phyloP scores from a whole-genome alignment of 2,797 vertebrate species.

The Paguma larvata region DNA sequence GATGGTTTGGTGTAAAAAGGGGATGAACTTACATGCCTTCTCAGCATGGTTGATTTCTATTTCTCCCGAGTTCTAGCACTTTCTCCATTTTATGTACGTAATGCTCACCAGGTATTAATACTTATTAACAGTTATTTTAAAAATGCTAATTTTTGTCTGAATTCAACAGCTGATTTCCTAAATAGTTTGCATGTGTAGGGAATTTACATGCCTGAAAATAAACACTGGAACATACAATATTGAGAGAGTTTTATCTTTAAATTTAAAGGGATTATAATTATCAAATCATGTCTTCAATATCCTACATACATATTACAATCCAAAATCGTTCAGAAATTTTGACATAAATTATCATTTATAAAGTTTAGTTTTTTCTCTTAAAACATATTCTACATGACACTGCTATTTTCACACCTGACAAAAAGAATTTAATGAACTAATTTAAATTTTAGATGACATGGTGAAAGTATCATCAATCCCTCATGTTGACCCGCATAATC shows the following conservation, averaged over 20 bases:
- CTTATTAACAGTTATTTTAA: constrained; percentile 3
- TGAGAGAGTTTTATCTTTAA: not conserved
- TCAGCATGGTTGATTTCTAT: not conserved
- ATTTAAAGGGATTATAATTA: constrained; percentile 28
- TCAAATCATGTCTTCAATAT: not conserved
- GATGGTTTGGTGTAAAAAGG: not conserved
- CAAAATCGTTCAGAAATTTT: constrained; percentile 49
- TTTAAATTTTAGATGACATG: constrained; percentile 61
- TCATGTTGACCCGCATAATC: constrained; percentile 30
- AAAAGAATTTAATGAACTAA: constrained; percentile 61
- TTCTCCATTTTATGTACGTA: not conserved
- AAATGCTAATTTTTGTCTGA: constrained; percentile 20
- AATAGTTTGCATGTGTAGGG: not conserved
- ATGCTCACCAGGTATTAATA: not conserved
- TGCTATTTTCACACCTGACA: constrained; percentile 28
- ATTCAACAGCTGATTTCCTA: constrained; percentile 6
- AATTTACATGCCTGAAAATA: constrained; percentile 18
- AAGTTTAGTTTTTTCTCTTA: constrained; percentile 57
- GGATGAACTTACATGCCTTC: not conserved
- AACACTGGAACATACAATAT: constrained; percentile 38
- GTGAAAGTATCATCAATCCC: not conserved
- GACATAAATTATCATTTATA: constrained; percentile 55
- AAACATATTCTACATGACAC: not conserved
- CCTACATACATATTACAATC: not conserved
- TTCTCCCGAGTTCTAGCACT: not conserved